phyloP scores from a whole-genome alignment of 2,797 vertebrate species.

The Gymnoscopelus microlampas region DNA sequence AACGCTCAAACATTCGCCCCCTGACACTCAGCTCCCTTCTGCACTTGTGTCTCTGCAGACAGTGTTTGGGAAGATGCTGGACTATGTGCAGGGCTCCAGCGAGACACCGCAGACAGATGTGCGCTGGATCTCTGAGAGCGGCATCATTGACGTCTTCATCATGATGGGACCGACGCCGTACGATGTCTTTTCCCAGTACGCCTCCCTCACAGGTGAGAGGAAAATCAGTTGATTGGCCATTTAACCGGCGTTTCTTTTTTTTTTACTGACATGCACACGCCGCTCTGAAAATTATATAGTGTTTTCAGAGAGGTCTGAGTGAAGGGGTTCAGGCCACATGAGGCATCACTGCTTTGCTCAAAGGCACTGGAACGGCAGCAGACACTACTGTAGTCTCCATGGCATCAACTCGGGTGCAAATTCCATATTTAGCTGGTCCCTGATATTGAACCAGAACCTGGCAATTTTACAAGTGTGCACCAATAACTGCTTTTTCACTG shows the following conservation, averaged over 20 bases:
- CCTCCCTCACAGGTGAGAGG: conserved; percentile 87
- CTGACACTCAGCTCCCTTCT: neutral
- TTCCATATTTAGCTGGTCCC: too few relatives aligned
- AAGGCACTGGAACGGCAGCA: too few relatives aligned
- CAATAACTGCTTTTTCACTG: too few relatives aligned
- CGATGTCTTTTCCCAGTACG: conserved; percentile 88
- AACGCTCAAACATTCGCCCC: neutral
- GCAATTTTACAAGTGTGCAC: too few relatives aligned
- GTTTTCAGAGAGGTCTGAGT: too few relatives aligned
- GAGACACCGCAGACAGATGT: conserved; percentile 93
- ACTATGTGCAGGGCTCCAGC: conserved; percentile 88
- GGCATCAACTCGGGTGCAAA: too few relatives aligned
- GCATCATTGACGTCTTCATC: conserved; percentile 90
- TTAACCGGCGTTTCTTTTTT: neutral
- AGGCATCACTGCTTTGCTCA: too few relatives aligned
- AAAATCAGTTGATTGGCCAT: neutral
- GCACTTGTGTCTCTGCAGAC: conserved; percentile 65
- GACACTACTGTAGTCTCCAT: too few relatives aligned
- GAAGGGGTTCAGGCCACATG: too few relatives aligned
- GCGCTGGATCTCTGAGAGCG: conserved; percentile 95
- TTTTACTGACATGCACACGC: neutral
- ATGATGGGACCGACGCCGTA: conserved; percentile 86
- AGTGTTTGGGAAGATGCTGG: conserved; percentile 85
- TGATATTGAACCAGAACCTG: too few relatives aligned
- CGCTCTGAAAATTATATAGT: too few relatives aligned